phyloP scores from a whole-genome alignment of 37 sponge, comb jelly and placozoan genomes.

The Halisarca cf. caerulea region DNA sequence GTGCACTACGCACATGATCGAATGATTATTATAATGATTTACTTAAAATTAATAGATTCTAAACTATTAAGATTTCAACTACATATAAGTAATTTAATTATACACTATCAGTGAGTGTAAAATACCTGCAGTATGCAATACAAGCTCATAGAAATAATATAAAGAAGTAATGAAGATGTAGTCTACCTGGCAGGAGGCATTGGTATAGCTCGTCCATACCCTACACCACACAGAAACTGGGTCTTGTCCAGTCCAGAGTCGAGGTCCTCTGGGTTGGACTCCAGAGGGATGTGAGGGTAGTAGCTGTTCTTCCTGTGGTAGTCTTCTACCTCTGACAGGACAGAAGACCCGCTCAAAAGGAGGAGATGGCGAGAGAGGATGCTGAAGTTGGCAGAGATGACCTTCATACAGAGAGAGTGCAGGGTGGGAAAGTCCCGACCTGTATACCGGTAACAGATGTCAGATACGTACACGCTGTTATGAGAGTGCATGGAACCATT shows the following conservation, averaged over 20 bases:
- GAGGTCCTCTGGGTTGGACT: background rate
- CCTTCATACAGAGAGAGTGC: background rate
- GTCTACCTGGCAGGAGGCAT: background rate
- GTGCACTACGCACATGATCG: too few relatives aligned
- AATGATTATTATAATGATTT: too few relatives aligned
- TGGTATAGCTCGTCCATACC: slow-evolving; percentile 2
- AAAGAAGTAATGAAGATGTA: too few relatives aligned
- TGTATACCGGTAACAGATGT: background rate
- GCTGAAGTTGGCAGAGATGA: background rate
- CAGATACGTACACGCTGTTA: too few relatives aligned
- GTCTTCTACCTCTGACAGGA: background rate
- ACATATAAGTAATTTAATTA: too few relatives aligned
- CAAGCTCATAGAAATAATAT: too few relatives aligned
- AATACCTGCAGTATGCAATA: too few relatives aligned
- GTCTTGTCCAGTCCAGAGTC: background rate
- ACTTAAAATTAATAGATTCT: too few relatives aligned
- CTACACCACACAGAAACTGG: slow-evolving; percentile 16
- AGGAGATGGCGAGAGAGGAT: background rate
- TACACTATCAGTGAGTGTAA: too few relatives aligned
- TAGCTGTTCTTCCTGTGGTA: background rate
- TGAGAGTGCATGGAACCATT: too few relatives aligned
- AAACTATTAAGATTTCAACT: too few relatives aligned
- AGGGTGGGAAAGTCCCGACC: slow-evolving; percentile 1
- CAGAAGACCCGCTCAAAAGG: background rate
- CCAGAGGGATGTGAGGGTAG: background rate